These are phyloP conservation scores for Hemicrepidius hirtus DNA, from an alignment of 2,888 invertebrate species.

Conservation along the genomic window DNA sequence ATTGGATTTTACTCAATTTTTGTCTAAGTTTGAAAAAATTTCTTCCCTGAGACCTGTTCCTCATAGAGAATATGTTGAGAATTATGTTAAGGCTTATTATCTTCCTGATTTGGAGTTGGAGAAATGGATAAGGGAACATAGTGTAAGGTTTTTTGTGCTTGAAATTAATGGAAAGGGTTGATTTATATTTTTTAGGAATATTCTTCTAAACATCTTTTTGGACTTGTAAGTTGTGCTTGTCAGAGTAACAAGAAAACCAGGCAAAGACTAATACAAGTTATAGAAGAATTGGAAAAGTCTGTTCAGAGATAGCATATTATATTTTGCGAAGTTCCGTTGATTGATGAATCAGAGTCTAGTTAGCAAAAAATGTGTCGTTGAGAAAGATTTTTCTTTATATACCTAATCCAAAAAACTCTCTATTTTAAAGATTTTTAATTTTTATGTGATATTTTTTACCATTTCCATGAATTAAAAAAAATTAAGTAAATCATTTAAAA, in stretches of 20 bases:
- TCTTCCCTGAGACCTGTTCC: slow-evolving; percentile 90
- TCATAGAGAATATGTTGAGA: slow-evolving; percentile 92
- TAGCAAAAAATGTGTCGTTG: slow-evolving; percentile 8
- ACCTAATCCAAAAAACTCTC: neutral
- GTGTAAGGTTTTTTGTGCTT: slow-evolving; percentile 71
- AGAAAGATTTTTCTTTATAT: neutral
- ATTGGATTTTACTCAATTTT: slow-evolving; percentile 95
- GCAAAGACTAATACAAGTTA: slow-evolving; percentile 83
- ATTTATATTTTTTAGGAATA: slow-evolving; percentile 79
- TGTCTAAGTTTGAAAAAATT: slow-evolving; percentile 92
- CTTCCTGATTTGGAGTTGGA: slow-evolving; percentile 91
- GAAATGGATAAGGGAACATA: slow-evolving; percentile 89
- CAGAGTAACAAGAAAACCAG: slow-evolving; percentile 91
- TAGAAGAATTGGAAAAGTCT: slow-evolving; percentile 76
- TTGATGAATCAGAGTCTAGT: neutral
- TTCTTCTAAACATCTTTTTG: slow-evolving; percentile 88
- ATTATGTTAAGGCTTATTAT: slow-evolving; percentile 97
- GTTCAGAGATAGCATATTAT: slow-evolving; percentile 50
- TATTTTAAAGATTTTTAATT: slow-evolving; percentile 5
- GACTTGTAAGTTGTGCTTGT: slow-evolving; percentile 89
- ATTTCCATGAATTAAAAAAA: neutral
- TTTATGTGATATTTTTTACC: slow-evolving; percentile 16
- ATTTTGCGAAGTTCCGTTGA: neutral
- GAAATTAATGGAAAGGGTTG: neutral
- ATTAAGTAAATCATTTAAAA: neutral